These are phyloP conservation scores for Hydrotaea diabolus DNA, from an alignment of 2,888 invertebrate species.

Conservation along the genomic window DNA sequence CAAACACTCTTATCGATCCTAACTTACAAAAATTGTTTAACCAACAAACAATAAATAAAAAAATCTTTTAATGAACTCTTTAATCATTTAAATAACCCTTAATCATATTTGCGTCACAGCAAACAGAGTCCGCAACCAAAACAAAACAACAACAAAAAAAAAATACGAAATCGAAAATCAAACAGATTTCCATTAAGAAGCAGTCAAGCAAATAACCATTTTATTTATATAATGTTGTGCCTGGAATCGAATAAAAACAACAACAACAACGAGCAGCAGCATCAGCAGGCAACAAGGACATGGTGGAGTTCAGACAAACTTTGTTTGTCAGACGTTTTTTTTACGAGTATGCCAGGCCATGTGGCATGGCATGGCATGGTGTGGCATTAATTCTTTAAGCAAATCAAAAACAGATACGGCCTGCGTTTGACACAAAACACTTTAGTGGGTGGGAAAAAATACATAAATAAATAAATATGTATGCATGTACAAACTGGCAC, in stretches of 20 bases:
- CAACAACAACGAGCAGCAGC: no score
- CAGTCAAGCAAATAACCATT: slow-evolving; percentile 63
- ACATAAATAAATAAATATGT: slow-evolving; percentile 19
- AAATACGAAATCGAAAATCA: slow-evolving; percentile 56
- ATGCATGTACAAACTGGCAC: not conserved
- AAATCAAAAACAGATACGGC: slow-evolving; percentile 81
- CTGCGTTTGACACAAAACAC: slow-evolving; percentile 78
- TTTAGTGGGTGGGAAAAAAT: slow-evolving; percentile 60
- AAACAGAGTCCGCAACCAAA: not conserved
- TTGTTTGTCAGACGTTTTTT: not conserved
- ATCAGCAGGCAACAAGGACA: no score
- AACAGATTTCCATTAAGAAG: slow-evolving; percentile 65
- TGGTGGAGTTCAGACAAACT: not conserved
- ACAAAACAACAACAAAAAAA: slow-evolving; percentile 10
- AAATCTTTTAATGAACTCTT: slow-evolving; percentile 9
- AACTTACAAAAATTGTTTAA: no score
- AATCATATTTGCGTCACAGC: slow-evolving; percentile 15
- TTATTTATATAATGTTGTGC: slow-evolving; percentile 48
- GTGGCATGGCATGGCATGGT: slow-evolving; percentile 2
- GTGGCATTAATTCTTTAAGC: slow-evolving; percentile 73
- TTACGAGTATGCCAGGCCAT: slow-evolving; percentile 7
- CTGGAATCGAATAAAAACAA: slow-evolving; percentile 21
- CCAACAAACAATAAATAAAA: not conserved
- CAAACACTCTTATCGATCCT: no score
- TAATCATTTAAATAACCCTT: slow-evolving; percentile 27